phyloP scores from a whole-genome alignment of 2,113 vertebrate genomes.

The Mandrillus leucophaeus region DNA sequence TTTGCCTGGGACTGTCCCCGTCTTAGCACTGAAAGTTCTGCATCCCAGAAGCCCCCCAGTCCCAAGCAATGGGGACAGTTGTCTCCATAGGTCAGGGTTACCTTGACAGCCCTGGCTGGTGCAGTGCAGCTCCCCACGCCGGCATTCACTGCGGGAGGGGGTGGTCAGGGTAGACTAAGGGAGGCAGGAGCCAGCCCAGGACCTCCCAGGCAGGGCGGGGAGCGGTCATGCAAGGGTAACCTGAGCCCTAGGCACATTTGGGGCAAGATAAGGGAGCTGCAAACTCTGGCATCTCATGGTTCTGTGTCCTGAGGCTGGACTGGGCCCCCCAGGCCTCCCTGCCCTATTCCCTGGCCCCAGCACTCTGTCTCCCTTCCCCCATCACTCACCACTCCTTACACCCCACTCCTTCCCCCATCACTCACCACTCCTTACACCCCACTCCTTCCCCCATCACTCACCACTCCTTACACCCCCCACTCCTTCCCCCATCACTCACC shows the following conservation, averaged over 20 bases:
- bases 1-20: neutral
- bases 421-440: no score
- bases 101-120: constrained; percentile 88
- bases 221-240: neutral
- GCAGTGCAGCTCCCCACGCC: constrained; percentile 86
- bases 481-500: fast-evolving
- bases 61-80: neutral
- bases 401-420: fast-evolving
- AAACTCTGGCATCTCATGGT: neutral
- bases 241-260: neutral
- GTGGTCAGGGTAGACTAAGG: neutral
- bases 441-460: constrained; percentile 67
- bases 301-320: neutral
- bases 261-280: neutral
- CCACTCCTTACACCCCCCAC: constrained; percentile 88
- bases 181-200: neutral
- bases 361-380: neutral
- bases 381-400: no score
- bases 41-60: neutral
- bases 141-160: constrained; percentile 85
- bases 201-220: fast-evolving
- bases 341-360: no score
- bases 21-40: neutral
- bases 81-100: constrained; percentile 59
- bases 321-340: no score